Conservation (phyloP, 1,140 invertebrate genomes). For the Polypedilum pembai region DNA sequence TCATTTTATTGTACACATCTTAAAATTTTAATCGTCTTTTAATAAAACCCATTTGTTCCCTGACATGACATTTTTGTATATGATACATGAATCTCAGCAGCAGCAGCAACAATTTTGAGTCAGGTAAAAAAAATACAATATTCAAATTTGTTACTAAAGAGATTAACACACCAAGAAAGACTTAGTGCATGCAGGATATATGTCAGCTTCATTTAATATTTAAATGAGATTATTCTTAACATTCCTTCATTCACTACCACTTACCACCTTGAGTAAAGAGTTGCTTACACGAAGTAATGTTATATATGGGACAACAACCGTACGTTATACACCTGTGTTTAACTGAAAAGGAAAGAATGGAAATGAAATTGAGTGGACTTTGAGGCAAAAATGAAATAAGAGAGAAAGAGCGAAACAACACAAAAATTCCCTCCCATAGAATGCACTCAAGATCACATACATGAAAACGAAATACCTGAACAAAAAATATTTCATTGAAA, state of each 20-base stretch:
- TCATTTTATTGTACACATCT: background rate
- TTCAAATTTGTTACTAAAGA: no score
- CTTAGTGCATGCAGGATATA: background rate
- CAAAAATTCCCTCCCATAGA: no score
- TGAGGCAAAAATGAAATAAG: background rate
- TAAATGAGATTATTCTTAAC: constrained; percentile 1
- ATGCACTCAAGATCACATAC: no score
- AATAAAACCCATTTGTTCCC: background rate
- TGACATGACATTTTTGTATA: no score
- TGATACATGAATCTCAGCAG: no score
- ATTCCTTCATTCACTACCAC: background rate
- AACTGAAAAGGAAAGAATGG: constrained; percentile 5
- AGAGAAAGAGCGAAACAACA: no score
- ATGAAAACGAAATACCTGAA: no score
- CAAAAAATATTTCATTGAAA: no score
- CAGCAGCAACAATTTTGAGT: no score
- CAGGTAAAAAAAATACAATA: no score
- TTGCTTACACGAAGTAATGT: constrained; percentile 4
- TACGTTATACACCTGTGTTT: background rate
- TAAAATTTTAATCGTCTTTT: constrained; percentile 1
- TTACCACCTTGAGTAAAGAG: background rate
- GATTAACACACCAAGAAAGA: no score
- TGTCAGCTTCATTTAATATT: constrained; percentile 12
- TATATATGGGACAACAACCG: background rate
- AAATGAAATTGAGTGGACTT: constrained; percentile 11